Evolutionary conservation across 2,888 invertebrate species (phyloP).

Genomic region (Hirudinaria manillensis): DNA sequence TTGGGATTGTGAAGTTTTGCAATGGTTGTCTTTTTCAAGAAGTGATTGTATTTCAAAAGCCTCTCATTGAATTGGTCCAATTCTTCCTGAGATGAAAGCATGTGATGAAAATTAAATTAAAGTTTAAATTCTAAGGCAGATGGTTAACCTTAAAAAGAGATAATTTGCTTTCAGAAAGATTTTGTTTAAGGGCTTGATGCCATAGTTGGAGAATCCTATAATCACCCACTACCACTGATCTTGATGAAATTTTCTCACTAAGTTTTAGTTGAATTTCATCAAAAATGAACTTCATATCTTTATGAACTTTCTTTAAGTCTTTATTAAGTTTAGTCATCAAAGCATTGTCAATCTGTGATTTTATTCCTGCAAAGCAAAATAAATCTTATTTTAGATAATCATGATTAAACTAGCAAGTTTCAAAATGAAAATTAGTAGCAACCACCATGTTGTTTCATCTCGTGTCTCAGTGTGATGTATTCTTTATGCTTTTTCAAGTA

Average conservation of each 20-base stretch:
- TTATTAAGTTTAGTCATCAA: too few relatives aligned
- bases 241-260: too few relatives aligned
- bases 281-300: too few relatives aligned
- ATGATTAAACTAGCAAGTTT: too few relatives aligned
- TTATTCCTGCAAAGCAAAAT: too few relatives aligned
- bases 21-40: neutral
- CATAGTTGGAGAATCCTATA: conserved; percentile 5
- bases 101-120: neutral
- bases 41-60: neutral
- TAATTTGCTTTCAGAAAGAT: conserved; percentile 6
- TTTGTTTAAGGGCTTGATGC: neutral
- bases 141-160: neutral
- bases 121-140: neutral
- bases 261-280: too few relatives aligned
- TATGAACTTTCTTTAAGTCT: too few relatives aligned
- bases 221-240: neutral
- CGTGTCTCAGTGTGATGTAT: neutral
- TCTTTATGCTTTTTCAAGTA: neutral
- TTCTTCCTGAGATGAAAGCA: neutral
- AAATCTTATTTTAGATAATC: too few relatives aligned
- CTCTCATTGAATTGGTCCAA: neutral
- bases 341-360: too few relatives aligned
- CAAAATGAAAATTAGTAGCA: neutral
- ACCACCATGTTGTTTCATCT: neutral
- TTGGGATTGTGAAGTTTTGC: neutral